Percentiles rank a stretch among this genome's conserved stretches.
phyloP scores from a whole-genome alignment of 2,888 invertebrate species.

The Lissonota sp. region DNA sequence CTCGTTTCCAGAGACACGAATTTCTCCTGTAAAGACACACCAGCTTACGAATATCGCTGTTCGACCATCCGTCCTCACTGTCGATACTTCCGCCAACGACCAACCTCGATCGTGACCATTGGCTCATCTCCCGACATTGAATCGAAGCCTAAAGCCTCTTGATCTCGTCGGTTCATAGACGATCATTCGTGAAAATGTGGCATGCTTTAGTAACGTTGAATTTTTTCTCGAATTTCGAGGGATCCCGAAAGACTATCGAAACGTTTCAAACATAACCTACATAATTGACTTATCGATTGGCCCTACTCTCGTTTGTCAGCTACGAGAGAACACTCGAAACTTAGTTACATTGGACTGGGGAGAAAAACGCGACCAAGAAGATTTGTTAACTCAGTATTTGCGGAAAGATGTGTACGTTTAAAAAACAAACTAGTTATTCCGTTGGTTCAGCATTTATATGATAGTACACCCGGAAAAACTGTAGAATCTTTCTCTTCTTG shows the following conservation, averaged over 20 bases:
- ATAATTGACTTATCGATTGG: not conserved
- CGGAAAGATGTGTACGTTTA: no score
- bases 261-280: constrained; percentile 18
- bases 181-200: constrained; percentile 2
- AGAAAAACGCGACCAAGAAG: no score
- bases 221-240: not conserved
- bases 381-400: no score
- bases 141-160: not conserved
- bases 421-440: not conserved
- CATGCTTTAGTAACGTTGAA: not conserved
- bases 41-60: constrained; percentile 68
- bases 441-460: constrained; percentile 23
- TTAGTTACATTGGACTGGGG: not conserved
- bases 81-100: constrained; percentile 13
- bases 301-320: not conserved
- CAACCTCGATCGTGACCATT: constrained; percentile 26
- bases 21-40: constrained; percentile 68
- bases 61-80: constrained; percentile 66
- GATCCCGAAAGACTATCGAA: not conserved
- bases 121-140: constrained; percentile 30
- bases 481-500: constrained; percentile 5
- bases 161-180: not conserved
- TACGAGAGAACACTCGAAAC: not conserved
- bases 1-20: constrained; percentile 74
- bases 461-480: not conserved